Base-by-base conservation (phyloP, 2,888 invertebrate genomes). In the Microctonus brassicae region DNA sequence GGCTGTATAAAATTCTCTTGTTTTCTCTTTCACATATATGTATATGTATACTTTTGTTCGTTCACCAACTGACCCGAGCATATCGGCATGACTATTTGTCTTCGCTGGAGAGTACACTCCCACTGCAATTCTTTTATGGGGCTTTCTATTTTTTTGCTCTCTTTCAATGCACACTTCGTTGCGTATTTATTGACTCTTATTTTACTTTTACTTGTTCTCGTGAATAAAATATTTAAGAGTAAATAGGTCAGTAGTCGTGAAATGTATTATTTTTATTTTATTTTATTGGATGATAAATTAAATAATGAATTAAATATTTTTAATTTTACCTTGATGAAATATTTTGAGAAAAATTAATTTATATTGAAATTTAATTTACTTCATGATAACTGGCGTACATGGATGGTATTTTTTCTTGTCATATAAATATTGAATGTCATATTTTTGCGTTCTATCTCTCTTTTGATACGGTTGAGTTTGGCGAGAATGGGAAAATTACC, bases 21-120 rank as follows among this genome's bases (percentile, higher is more conserved):
- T 11, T 42, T 42, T 47, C 24, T 61, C 47, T 47, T 26, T 52
- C 47, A 17, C 5, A 29, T 29, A 29, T 29, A 29, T 29, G n/a
- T n/a, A n/a, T n/a, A n/a, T n/a, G n/a, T 47, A 47, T n/a, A 47
- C 47, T 47, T 9, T 13, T 36, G 29, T 33, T 47, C 52, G 57
- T 33, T n/a, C 26, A 20, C 63, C 33, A 61, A 52, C 57, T 60
- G 58, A 74, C 69, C 76, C 70, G 71, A 73, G 66, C 80, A n/a
- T 82, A 82, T 82, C 81, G 82, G 81, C 79, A n/a, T 80, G 82
- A 78, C 80, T 81, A 81, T 83, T 77, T 77, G 78, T 83, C 82
- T 83, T 82, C 75, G 17, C 17, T 20, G 17, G 74, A 66, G 70
- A 62, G 66, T 71, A 17, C 17, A 53, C 64, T 53, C 52, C 20